Conservation (phyloP, 2,113 vertebrate genomes). For the Callipepla squamata region DNA sequence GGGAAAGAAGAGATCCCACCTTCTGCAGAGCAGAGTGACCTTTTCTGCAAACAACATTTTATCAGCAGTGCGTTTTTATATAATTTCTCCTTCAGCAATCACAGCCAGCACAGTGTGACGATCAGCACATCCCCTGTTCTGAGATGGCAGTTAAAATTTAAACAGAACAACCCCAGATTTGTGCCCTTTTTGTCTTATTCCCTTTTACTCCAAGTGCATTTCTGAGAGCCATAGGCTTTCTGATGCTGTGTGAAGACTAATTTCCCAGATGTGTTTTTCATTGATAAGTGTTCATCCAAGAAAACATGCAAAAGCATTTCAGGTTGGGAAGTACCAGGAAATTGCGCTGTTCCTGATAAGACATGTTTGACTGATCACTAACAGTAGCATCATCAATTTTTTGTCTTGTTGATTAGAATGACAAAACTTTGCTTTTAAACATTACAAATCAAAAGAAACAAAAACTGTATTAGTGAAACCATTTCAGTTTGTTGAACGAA, state of each 20-base stretch:
- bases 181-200: neutral
- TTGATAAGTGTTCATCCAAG: neutral
- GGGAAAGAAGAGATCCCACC: neutral
- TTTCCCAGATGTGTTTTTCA: neutral
- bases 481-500: neutral
- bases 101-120: neutral
- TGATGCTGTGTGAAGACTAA: neutral
- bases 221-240: neutral
- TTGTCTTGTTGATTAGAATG: neutral
- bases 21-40: neutral
- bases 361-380: neutral
- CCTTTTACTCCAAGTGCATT: neutral
- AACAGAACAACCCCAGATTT: neutral
- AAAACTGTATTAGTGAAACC: neutral
- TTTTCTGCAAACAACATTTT: neutral
- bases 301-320: conserved; percentile 3
- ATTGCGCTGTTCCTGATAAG: neutral
- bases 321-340: neutral
- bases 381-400: neutral
- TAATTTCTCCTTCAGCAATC: neutral
- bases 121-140: neutral
- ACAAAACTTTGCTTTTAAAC: neutral
- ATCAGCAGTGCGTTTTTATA: neutral
- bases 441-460: neutral
- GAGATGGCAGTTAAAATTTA: neutral